Base-by-base conservation (phyloP, 2,888 invertebrate species). In the Artemia sinica region DNA sequence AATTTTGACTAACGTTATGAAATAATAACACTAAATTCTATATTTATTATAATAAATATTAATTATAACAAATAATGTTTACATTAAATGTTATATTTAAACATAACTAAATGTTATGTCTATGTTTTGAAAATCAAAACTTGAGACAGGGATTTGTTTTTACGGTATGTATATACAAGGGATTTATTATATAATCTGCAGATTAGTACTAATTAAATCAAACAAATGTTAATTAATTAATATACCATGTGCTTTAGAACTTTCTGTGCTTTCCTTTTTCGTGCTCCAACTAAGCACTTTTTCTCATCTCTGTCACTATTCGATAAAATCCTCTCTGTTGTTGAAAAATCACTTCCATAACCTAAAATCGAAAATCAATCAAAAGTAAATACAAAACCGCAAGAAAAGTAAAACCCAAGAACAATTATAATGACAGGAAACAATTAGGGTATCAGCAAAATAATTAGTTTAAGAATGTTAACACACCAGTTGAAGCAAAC, bases 241-340 rank as follows among this genome's bases (percentile, higher is more conserved):
- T 41, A 69, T 70, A 71, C 71, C 71, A 69, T 68, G 67, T 71
- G 71, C 66, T 71, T 71, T 65, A 71, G 66, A 8, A 71, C 71
- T 49, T 69, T 50, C 49, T 69, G 49, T 11, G 71, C 69, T 49
- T 71, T 71, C 13, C 71, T 69, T 41, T 71, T 71, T 49, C 67
- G 48, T 50, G 71, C 71, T 5, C 71, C 71, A 50, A 69, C 69
- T 13, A 69, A 51, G 12, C 41, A 41, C 41, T 41, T 41, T 41
- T 41, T 41, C 41, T 41, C 41, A 41, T 41, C 41, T 41, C 41
- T 41, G 6, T 2, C 41, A 41, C 41, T 41, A 6, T 58, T 58
- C n/a, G 63, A 18, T 28, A 28, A 58, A n/a, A 18, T 28, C 63
- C 14, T n/a, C 10, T 18, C 63, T 18, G 63, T 28, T 28, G 63